Evolutionary conservation across 2,113 vertebrate genomes (phyloP).

Genomic region (Chelonoidis abingdonii): DNA sequence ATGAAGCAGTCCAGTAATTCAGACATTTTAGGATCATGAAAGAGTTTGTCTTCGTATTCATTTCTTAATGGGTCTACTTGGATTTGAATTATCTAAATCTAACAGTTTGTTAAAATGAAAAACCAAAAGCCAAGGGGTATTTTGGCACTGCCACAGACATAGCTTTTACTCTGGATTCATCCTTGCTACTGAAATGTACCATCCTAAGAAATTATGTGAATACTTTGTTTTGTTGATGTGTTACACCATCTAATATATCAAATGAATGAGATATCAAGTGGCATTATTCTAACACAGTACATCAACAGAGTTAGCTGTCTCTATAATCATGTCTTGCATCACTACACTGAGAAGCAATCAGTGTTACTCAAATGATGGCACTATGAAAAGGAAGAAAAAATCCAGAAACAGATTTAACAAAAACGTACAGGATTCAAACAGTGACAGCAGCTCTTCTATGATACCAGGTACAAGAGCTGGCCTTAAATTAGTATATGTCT

Average conservation of each 20-base stretch:
- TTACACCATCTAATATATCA: slow-evolving; percentile 30
- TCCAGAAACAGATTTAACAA: slow-evolving; percentile 12
- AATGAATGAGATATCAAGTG: slow-evolving; percentile 55
- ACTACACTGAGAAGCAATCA: slow-evolving; percentile 46
- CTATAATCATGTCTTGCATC: slow-evolving; percentile 62
- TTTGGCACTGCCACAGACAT: neutral
- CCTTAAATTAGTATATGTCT: neutral
- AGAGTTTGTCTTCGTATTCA: neutral
- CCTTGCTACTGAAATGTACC: slow-evolving; percentile 19
- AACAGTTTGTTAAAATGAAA: slow-evolving; percentile 24
- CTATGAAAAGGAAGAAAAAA: slow-evolving; percentile 37
- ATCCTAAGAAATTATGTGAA: slow-evolving; percentile 4
- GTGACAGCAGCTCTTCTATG: neutral
- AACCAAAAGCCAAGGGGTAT: slow-evolving; percentile 25
- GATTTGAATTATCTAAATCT: neutral
- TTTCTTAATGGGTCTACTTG: neutral
- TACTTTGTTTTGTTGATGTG: slow-evolving; percentile 51
- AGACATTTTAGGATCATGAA: neutral
- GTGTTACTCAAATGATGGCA: slow-evolving; percentile 31
- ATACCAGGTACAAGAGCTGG: neutral
- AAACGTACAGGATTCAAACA: slow-evolving; percentile 32
- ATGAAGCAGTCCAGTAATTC: neutral
- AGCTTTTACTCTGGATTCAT: slow-evolving; percentile 27
- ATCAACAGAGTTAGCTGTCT: slow-evolving; percentile 56
- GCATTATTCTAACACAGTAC: slow-evolving; percentile 39